These are phyloP conservation scores for Galleria mellonella DNA, from an alignment of 1,140 invertebrate species.

Conservation along the genomic window DNA sequence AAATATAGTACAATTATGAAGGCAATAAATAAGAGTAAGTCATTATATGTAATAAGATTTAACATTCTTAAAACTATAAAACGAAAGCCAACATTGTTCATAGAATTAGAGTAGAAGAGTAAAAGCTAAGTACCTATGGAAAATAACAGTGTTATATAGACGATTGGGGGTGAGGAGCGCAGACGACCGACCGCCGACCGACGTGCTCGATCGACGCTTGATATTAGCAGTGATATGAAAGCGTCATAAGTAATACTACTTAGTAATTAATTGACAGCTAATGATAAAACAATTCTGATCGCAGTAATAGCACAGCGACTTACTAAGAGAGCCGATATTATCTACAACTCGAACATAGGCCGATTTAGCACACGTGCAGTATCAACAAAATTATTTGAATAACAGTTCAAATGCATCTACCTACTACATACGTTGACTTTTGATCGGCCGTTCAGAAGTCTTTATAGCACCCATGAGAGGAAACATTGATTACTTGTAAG, in stretches of 20 bases:
- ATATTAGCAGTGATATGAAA: neutral
- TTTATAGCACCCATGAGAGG: too few species aligned
- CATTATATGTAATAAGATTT: conserved; percentile 23
- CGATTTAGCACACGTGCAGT: too few species aligned
- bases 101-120: conserved; percentile 17
- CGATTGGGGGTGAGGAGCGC: conserved; percentile 27
- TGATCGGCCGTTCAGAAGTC: too few species aligned
- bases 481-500: too few species aligned
- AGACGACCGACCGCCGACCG: conserved; percentile 9
- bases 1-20: conserved; percentile 35
- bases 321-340: too few species aligned
- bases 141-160: conserved; percentile 67
- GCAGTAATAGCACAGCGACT: too few species aligned
- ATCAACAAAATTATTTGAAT: too few species aligned
- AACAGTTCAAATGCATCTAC: too few species aligned
- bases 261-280: neutral
- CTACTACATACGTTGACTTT: too few species aligned
- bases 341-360: too few species aligned
- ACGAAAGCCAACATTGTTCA: conserved; percentile 22
- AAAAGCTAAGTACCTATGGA: conserved; percentile 24
- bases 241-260: neutral
- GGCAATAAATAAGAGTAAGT: conserved; percentile 34
- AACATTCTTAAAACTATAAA: conserved; percentile 27
- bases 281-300: conserved; percentile 9
- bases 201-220: neutral